phyloP scores from a whole-genome alignment of 2,888 invertebrate species.

The Sussaba pulchella region DNA sequence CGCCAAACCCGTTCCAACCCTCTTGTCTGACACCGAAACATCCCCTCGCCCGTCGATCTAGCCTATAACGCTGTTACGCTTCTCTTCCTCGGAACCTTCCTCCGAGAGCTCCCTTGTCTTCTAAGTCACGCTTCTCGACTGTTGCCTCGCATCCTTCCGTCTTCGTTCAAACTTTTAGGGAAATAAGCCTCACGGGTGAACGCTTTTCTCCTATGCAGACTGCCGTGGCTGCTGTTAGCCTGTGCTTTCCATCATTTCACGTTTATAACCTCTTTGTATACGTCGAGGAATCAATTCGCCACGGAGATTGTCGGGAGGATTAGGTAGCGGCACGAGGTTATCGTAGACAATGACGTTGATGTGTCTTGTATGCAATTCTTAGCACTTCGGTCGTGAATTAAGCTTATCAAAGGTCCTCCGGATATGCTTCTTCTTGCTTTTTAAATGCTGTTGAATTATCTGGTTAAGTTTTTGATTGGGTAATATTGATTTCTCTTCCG shows the following conservation, averaged over 20 bases:
- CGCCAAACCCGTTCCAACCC: slow-evolving; percentile 73
- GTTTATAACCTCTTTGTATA: no score
- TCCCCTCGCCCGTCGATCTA: slow-evolving; percentile 51
- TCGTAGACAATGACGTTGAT: no score
- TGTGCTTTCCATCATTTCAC: not conserved
- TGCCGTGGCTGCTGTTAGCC: not conserved
- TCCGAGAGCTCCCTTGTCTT: slow-evolving; percentile 39
- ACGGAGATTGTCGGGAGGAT: no score
- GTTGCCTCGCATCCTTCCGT: not conserved
- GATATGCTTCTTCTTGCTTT: no score
- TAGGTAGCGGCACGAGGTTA: no score
- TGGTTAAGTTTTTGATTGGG: no score
- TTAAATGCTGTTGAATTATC: no score
- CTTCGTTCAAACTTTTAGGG: slow-evolving; percentile 32
- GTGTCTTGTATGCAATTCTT: no score
- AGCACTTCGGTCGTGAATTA: no score
- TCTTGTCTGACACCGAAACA: slow-evolving; percentile 47
- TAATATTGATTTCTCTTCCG: no score
- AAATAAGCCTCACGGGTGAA: slow-evolving; percentile 23
- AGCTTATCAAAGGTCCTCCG: no score
- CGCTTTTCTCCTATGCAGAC: not conserved
- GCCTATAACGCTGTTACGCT: slow-evolving; percentile 40
- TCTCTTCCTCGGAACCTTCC: slow-evolving; percentile 42
- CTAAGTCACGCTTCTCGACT: slow-evolving; percentile 33
- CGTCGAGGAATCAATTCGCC: no score